These are phyloP conservation scores for Hiodon alosoides DNA, from an alignment of 2,113 vertebrate genomes.

Conservation along the genomic window DNA sequence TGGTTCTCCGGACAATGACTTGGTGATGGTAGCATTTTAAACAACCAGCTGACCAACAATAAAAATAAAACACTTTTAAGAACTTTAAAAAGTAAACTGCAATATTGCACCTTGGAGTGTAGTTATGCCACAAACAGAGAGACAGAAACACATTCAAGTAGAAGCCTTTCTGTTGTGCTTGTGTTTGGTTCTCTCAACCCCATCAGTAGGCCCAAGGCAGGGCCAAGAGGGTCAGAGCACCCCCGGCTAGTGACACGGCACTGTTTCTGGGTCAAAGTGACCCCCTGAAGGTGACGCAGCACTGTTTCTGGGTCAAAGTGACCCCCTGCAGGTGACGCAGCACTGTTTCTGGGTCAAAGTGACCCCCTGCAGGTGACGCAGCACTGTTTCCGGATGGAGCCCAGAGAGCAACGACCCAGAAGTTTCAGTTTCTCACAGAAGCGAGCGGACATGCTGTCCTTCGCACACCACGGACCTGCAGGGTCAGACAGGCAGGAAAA, in stretches of 20 bases:
- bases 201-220: not conserved
- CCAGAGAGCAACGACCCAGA: conserved; percentile 74
- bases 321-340: not conserved
- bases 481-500: conserved; percentile 26
- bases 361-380: conserved; percentile 71
- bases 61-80: not conserved
- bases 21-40: not conserved
- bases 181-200: not conserved
- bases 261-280: not conserved
- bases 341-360: conserved; percentile 6
- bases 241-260: not conserved
- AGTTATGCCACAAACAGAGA: not conserved
- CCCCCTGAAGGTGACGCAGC: not conserved
- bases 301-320: not conserved
- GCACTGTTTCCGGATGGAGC: conserved; percentile 75
- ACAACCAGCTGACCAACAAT: not conserved
- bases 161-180: not conserved
- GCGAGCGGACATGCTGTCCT: conserved; percentile 74
- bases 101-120: not conserved
- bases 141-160: not conserved
- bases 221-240: not conserved
- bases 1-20: not conserved
- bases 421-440: conserved; percentile 84
- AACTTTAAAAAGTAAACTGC: not conserved
- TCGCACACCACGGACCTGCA: conserved; percentile 68